phyloP scores from a whole-genome alignment of 2,113 vertebrate genomes.

The Sciurus niger region DNA sequence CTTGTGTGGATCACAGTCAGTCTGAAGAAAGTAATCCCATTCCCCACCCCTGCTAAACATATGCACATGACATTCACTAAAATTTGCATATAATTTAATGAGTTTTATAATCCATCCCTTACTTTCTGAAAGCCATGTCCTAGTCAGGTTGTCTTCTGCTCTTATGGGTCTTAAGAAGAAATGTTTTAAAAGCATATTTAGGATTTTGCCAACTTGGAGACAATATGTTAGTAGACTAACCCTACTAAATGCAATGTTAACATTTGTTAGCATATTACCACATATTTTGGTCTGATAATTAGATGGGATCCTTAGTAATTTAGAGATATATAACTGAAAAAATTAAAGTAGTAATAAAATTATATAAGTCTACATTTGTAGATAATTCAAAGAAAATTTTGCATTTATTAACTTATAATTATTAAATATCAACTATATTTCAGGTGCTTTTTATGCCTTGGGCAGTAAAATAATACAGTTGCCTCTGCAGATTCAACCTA shows the following conservation, averaged over 20 bases:
- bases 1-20: not conserved
- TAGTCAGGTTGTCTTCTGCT: not conserved
- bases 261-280: not conserved
- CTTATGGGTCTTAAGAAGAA: not conserved
- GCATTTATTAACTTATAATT: not conserved
- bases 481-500: not conserved
- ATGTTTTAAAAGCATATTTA: slow-evolving; percentile 8
- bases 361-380: not conserved
- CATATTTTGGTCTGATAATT: slow-evolving; percentile 14
- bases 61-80: not conserved
- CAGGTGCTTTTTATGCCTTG: not conserved
- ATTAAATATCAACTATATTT: not conserved
- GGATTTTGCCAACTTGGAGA: not conserved
- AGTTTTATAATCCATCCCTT: not conserved
- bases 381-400: slow-evolving; percentile 11
- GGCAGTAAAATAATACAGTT: not conserved
- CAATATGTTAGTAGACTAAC: not conserved
- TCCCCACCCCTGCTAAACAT: not conserved
- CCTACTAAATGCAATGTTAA: not conserved
- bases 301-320: not conserved
- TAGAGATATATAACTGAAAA: not conserved
- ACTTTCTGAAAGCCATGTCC: not conserved
- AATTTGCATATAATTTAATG: not conserved
- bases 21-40: not conserved
- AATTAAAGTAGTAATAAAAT: not conserved